Evolutionary conservation across 2,797 vertebrate genomes (phyloP), one percentile per base, ranked within the genome.

Genomic region (Antennarius maculatus): DNA sequence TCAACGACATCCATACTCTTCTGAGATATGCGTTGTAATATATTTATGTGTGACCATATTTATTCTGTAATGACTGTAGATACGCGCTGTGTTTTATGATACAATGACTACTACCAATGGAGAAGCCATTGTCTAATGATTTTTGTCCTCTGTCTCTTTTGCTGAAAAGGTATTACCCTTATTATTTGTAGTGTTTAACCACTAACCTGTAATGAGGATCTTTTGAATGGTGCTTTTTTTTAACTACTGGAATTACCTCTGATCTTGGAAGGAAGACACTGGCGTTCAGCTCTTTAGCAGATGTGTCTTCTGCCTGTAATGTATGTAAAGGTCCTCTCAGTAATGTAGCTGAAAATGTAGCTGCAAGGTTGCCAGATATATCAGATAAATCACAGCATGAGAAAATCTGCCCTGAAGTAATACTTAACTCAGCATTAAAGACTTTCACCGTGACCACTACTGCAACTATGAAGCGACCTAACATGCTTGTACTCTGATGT

Each of bases 31-130:
- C 84, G 82, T 90, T 74, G 27, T 85, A 82, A 83, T 76, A 84
- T 91, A 89, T 92, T 91, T 93, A 91, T 91, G 82, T 92, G 88
- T 80, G 84, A 90, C 77, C 75, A 81, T 95, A 94, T 95, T 94
- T 94, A 94, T 94, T 94, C 86, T 85, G 71, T 89, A 86, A 81
- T 84, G 70, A 82, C 73, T 91, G 75, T 92, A 90, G 86, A 83
- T 80, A 79, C 55, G 65, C 88, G 86, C 81, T 69, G 72, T 76
- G 46, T 81, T 50, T 81, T 84, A 64, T 49, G 57, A 67, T 69
- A 73, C 83, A 80, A 73, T 77, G 86, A 90, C 76, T 86, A 81
- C 74, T 87, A 64, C 66, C 71, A 60, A 50, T 28, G 54, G 61
- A 77, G 68, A 82, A 85, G 79, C 77, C 83, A 74, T 83, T 82